These are phyloP conservation scores for Apocheima hispidaria DNA, from an alignment of 2,888 invertebrate species.

Conservation along the genomic window DNA sequence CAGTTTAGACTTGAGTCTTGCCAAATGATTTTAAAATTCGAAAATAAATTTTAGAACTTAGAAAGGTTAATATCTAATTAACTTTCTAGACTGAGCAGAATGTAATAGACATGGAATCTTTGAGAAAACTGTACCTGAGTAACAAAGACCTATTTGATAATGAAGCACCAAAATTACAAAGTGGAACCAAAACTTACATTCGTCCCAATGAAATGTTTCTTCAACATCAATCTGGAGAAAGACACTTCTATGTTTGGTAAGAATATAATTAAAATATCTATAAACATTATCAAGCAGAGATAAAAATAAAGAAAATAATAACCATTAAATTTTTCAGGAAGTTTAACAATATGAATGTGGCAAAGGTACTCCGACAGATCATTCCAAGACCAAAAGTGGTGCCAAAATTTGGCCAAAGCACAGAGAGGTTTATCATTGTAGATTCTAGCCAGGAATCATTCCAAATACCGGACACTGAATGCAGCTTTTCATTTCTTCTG, in stretches of 20 bases:
- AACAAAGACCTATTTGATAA: conserved; percentile 87
- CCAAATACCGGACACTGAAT: conserved; percentile 92
- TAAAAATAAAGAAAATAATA: background rate
- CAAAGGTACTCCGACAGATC: conserved; percentile 89
- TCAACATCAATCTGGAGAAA: conserved; percentile 50
- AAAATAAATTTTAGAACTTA: no score
- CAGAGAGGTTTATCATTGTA: conserved; percentile 92
- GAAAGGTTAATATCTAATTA: background rate
- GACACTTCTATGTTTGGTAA: conserved; percentile 72
- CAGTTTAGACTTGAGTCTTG: no score
- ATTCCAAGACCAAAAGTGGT: conserved; percentile 91
- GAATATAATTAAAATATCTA: conserved; percentile 3
- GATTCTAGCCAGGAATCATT: conserved; percentile 89
- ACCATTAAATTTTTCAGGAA: conserved; percentile 84
- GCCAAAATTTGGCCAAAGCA: conserved; percentile 90
- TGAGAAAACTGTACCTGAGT: conserved; percentile 86
- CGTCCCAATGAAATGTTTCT: conserved; percentile 72
- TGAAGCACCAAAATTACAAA: conserved; percentile 87
- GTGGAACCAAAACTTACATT: conserved; percentile 67
- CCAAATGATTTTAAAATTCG: no score
- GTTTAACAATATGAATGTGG: conserved; percentile 91
- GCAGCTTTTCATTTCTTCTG: conserved; percentile 91
- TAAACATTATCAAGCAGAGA: no score
- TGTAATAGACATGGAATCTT: conserved; percentile 80
- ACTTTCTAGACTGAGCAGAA: conserved; percentile 85